Percentiles rank a stretch among this genome's conserved stretches.
Conservation (phyloP, 2,113 vertebrate genomes). For the Antechinus flavipes region DNA sequence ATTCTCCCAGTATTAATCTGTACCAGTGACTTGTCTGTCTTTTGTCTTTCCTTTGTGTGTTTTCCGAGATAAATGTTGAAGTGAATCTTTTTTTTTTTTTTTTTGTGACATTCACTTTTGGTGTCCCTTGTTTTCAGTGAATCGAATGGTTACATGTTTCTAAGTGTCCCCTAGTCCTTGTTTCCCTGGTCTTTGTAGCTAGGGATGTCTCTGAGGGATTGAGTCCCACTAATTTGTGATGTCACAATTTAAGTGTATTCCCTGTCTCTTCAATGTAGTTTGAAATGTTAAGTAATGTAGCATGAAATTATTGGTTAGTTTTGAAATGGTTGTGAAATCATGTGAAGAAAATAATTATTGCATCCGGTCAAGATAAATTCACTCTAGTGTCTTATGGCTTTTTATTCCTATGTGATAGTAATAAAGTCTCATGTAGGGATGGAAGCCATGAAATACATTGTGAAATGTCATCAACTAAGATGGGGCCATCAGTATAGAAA, state of each 20-base stretch:
- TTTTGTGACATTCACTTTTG: slow-evolving; percentile 80
- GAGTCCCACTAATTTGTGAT: slow-evolving; percentile 86
- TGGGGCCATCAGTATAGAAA: slow-evolving; percentile 88
- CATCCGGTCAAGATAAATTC: slow-evolving; percentile 92
- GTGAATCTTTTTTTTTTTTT: slow-evolving; percentile 77
- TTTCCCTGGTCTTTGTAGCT: slow-evolving; percentile 82
- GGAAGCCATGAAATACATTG: slow-evolving; percentile 99
- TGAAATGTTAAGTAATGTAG: slow-evolving; percentile 87
- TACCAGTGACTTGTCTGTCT: slow-evolving; percentile 83
- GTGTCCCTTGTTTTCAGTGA: slow-evolving; percentile 86
- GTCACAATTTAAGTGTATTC: slow-evolving; percentile 86
- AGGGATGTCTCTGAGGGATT: slow-evolving; percentile 84
- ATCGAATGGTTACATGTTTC: slow-evolving; percentile 84
- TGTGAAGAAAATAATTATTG: slow-evolving; percentile 91
- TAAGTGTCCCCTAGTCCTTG: slow-evolving; percentile 80
- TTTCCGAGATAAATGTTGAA: slow-evolving; percentile 84
- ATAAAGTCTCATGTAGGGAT: slow-evolving; percentile 98
- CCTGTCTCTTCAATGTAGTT: slow-evolving; percentile 87
- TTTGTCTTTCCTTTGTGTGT: slow-evolving; percentile 85
- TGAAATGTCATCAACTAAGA: slow-evolving; percentile 93
- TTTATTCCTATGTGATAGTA: slow-evolving; percentile 99
- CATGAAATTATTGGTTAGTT: slow-evolving; percentile 90
- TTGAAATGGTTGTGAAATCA: slow-evolving; percentile 89
- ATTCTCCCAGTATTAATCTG: slow-evolving; percentile 76
- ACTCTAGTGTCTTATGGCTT: slow-evolving; percentile 99